Evolutionary conservation across 1,140 invertebrate genomes (phyloP), one percentile per base, ranked within the genome.

Genomic region (Aphaenogaster ashmeadi): DNA sequence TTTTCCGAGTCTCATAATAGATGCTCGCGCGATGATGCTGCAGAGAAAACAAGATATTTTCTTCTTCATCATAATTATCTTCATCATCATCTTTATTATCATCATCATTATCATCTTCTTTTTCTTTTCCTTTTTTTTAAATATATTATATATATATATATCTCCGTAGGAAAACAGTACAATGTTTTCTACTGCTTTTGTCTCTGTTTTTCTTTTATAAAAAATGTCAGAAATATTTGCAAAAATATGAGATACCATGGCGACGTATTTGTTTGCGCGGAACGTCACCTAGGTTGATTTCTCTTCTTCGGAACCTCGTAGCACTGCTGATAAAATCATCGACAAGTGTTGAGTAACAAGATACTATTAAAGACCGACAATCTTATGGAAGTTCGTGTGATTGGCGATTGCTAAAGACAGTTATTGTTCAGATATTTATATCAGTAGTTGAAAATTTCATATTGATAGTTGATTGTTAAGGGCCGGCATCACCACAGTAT

Each of bases 301-400:
- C 13, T 52, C 7, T 38, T 15, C 9, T 21, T 11, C 4, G 8
- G 36, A 69, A 80, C 4, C 2, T 69, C 21, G 1, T 9, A 27
- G n/a, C 36, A 38, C 38, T 50, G 60, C 41, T 80, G 36, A 69
- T 67, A 80, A 52, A 64, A 64, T 78, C 41, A 47, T 38, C 4
- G 36, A 36, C 4, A 0, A 47, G 54, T 52, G 13, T 33, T 27
- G 7, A 33, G 5, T 13, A 69, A 27, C n/a, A 8, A 44, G 9
- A 33, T 71, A 47, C 3, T 72, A 27, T 27, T 27, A 2, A 6
- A 66, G 3, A 66, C 7, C 8, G 50, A 56, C 5, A 21, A 11
- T 74, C 3, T 11, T 67, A 44, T 41, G 11, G 21, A 44, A 69
- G 13, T 44, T 44, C 2, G 0, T 67, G 13, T 50, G 15, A 72